Percentiles rank a stretch among this genome's conserved stretches.
Evolutionary conservation across 1,140 invertebrate genomes (phyloP).

Genomic region (Camponotus vicinus): DNA sequence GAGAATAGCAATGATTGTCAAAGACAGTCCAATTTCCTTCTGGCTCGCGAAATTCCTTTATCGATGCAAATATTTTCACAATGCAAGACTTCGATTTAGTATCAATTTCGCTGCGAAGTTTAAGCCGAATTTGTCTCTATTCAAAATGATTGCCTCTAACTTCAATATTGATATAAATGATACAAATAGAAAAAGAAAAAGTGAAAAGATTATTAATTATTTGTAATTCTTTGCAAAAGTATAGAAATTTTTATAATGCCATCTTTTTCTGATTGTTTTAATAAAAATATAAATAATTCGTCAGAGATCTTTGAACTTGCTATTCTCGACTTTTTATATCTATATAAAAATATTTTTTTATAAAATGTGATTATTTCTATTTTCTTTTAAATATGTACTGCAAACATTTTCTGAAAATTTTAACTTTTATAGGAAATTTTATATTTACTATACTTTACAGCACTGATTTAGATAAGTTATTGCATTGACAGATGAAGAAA

Average conservation of each 20-base stretch:
- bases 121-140: not conserved
- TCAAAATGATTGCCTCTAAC: not conserved
- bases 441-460: not conserved
- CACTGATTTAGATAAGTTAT: not conserved
- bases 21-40: not conserved
- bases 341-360: not conserved
- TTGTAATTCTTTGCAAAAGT: not conserved
- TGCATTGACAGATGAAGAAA: not conserved
- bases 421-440: not conserved
- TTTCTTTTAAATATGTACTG: not conserved
- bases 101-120: not conserved
- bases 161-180: not conserved
- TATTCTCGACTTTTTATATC: not conserved
- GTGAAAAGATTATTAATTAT: not conserved
- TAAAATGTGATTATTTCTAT: not conserved
- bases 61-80: not conserved
- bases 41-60: not conserved
- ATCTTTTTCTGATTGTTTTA: not conserved
- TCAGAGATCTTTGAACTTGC: not conserved
- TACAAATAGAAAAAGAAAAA: not conserved
- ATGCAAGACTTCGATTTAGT: not conserved
- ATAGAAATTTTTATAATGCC: not conserved
- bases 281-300: not conserved
- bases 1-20: conserved; percentile 51
- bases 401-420: not conserved